phyloP scores from a whole-genome alignment of 2,797 vertebrate species.

The Anniella stebbinsi region DNA sequence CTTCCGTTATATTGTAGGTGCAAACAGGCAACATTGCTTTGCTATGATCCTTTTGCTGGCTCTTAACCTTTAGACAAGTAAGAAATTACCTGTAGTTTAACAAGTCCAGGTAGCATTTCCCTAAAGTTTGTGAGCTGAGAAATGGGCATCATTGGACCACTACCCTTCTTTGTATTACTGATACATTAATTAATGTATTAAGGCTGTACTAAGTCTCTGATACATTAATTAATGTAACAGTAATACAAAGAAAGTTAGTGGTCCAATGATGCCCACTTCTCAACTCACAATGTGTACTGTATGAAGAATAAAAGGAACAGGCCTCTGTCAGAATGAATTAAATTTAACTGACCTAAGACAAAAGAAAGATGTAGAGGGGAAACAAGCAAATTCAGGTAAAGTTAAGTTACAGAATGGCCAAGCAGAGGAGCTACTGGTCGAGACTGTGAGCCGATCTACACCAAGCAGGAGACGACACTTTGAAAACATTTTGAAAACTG shows the following conservation, averaged over 20 bases:
- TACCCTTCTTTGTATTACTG: not conserved
- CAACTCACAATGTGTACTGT: no score
- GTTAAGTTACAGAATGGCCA: not conserved
- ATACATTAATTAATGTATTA: no score
- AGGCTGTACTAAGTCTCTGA: not conserved
- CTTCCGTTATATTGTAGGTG: conserved; percentile 83
- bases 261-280: no score
- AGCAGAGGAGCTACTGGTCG: not conserved
- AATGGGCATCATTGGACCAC: not conserved
- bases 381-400: not conserved
- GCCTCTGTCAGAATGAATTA: no score
- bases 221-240: no score
- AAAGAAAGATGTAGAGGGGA: not conserved
- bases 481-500: no score
- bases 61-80: not conserved
- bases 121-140: not conserved
- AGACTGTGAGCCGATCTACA: no score
- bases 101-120: not conserved
- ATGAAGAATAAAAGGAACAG: not conserved
- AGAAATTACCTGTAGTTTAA: not conserved
- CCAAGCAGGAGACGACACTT: no score
- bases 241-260: no score
- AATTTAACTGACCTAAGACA: not conserved
- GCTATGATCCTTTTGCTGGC: not conserved
- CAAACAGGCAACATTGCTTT: not conserved